These are phyloP conservation scores for Microcebus lehilahytsara DNA, from an alignment of 2,113 vertebrate species.

Conservation along the genomic window DNA sequence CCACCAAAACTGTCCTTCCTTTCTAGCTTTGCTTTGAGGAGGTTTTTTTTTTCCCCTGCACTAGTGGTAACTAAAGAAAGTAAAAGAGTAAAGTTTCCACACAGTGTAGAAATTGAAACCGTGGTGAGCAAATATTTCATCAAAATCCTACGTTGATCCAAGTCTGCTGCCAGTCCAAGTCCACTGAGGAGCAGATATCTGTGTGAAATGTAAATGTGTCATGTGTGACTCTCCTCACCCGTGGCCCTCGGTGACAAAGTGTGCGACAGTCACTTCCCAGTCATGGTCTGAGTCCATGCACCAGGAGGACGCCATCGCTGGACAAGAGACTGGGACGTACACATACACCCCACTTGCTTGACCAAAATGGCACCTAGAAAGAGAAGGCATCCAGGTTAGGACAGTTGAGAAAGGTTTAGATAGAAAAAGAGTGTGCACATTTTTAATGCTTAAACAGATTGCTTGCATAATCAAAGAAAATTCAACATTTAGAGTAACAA, in stretches of 20 bases:
- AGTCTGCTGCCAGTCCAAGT: neutral
- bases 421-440: neutral
- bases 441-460: neutral
- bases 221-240: neutral
- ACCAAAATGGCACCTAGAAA: neutral
- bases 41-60: neutral
- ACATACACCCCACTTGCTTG: rapidly evolving
- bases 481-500: neutral
- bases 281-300: neutral
- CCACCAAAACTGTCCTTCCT: neutral
- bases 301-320: neutral
- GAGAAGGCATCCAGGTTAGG: neutral
- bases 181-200: neutral
- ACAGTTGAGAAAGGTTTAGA: neutral
- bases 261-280: neutral
- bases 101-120: neutral
- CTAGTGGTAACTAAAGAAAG: neutral
- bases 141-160: neutral
- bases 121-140: neutral
- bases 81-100: neutral
- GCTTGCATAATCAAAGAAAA: neutral
- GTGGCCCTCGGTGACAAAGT: neutral
- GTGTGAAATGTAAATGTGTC: neutral
- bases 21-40: neutral
- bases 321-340: neutral